A percentile compares a stretch with the other conserved stretches of the same genome.
These are phyloP conservation scores for Blera fallax DNA, from an alignment of 2,888 invertebrate genomes.

Conservation along the genomic window DNA sequence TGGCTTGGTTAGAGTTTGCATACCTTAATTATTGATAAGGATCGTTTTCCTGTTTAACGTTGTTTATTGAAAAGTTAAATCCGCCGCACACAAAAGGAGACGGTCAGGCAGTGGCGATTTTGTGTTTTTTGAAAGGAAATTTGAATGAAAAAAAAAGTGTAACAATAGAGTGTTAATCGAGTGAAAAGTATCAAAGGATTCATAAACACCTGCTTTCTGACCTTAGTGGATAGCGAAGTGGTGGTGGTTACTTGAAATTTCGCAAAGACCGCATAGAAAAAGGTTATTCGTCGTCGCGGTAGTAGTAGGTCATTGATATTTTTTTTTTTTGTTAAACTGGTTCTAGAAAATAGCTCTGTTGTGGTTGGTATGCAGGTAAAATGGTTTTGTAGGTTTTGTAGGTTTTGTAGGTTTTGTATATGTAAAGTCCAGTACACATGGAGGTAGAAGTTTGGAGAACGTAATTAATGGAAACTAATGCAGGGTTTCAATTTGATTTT, in stretches of 20 bases:
- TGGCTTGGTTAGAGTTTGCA: slow-evolving; percentile 61
- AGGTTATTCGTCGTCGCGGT: slow-evolving; percentile 24
- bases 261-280: slow-evolving; percentile 38
- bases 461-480: slow-evolving; percentile 10
- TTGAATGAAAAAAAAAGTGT: slow-evolving; percentile 57
- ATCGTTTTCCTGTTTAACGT: slow-evolving; percentile 56
- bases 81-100: slow-evolving; percentile 23
- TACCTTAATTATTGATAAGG: slow-evolving; percentile 70
- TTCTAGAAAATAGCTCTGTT: slow-evolving; percentile 26
- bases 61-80: slow-evolving; percentile 56
- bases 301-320: slow-evolving; percentile 43
- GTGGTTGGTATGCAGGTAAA: slow-evolving; percentile 43
- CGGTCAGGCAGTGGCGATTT: slow-evolving; percentile 10
- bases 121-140: slow-evolving; percentile 5
- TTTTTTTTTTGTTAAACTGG: neutral
- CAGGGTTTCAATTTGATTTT: neutral
- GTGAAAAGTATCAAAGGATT: slow-evolving; percentile 62
- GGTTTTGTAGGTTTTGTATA: no score
- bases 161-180: slow-evolving; percentile 71
- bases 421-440: no score
- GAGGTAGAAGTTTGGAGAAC: neutral
- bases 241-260: slow-evolving; percentile 44
- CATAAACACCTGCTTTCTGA: slow-evolving; percentile 66
- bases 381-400: slow-evolving; percentile 23
- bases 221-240: slow-evolving; percentile 44